Evolutionary conservation across 2,113 vertebrate species (phyloP).

Genomic region (Cavia porcellus): DNA sequence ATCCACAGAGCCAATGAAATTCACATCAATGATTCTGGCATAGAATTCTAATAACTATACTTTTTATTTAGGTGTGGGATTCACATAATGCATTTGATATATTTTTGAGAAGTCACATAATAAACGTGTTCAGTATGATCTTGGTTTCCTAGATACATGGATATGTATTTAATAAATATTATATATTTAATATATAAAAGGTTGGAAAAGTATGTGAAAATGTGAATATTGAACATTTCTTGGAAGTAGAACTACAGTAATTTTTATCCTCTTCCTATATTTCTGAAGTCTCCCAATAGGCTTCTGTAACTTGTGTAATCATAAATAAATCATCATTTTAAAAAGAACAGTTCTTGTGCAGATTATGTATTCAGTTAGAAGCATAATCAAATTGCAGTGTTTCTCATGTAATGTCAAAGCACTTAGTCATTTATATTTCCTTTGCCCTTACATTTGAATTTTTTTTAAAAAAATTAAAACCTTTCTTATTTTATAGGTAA

Average conservation of each 20-base stretch:
- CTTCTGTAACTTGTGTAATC: constrained; percentile 43
- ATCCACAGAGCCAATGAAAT: not conserved
- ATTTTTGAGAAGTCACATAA: constrained; percentile 42
- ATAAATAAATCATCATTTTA: constrained; percentile 38
- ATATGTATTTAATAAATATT: not conserved
- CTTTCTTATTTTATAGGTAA: constrained; percentile 89
- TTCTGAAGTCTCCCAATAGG: constrained; percentile 22
- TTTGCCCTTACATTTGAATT: constrained; percentile 49
- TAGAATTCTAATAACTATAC: not conserved
- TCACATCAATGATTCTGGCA: not conserved
- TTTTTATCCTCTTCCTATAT: constrained; percentile 33
- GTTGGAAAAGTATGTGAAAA: constrained; percentile 46
- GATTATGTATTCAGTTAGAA: not conserved
- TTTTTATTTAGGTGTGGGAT: constrained; percentile 13
- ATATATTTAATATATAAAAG: not conserved
- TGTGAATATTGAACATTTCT: not conserved
- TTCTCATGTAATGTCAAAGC: not conserved
- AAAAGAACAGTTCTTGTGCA: not conserved
- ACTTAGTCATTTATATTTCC: not conserved
- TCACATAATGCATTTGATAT: not conserved
- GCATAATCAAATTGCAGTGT: not conserved
- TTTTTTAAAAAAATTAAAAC: not conserved
- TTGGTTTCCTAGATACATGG: constrained; percentile 6
- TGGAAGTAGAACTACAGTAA: not conserved
- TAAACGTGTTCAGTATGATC: not conserved